Evolutionary conservation across 2,888 invertebrate species (phyloP), one percentile per base, ranked within the genome.

Genomic region (Lithosia quadra): DNA sequence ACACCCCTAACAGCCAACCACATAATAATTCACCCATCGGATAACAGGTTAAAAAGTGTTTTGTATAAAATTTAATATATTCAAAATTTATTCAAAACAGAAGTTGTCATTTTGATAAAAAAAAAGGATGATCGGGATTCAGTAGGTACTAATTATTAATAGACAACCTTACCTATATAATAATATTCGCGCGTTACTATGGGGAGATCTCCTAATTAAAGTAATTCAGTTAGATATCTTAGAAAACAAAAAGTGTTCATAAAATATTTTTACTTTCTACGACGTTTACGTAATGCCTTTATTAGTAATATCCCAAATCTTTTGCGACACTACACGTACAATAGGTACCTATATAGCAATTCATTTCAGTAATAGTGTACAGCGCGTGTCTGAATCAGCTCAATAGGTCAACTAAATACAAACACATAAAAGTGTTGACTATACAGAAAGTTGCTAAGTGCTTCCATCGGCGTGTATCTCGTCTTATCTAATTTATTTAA

Each of bases 401-500:
- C 85, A 84, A 83, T 84, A 81, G 79, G 78, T 82, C 79, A 83
- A 84, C 81, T 84, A 81, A 58, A 33, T 84, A 86, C 83, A 87
- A 79, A 84, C 81, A 86, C 81, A 86, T 85, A 88, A 90, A 92
- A 88, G 86, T 91, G 91, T 90, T 88, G 90, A 91, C 90, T 84
- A 82, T 82, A 84, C 84, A 85, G 84, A 91, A 92, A 92, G 87
- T 92, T 88, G 82, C 85, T 88, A 90, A 91, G 90, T 90, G 90
- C 86, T 82, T 83, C 76, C 82, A 87, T 90, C 86, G 85, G 89
- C 88, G 77, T 84, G 85, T 86, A 86, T 87, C 84, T 84, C 83
- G 86, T 82, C 88, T 92, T 91, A 91, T 92, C 91, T 92, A 90
- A 91, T 92, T 91, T 92, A 92, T 90, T 90, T 91, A 89, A 90